Evolutionary conservation across 2,113 vertebrate genomes (phyloP), one percentile per base, ranked within the genome.

Genomic region (Polypterus senegalus): DNA sequence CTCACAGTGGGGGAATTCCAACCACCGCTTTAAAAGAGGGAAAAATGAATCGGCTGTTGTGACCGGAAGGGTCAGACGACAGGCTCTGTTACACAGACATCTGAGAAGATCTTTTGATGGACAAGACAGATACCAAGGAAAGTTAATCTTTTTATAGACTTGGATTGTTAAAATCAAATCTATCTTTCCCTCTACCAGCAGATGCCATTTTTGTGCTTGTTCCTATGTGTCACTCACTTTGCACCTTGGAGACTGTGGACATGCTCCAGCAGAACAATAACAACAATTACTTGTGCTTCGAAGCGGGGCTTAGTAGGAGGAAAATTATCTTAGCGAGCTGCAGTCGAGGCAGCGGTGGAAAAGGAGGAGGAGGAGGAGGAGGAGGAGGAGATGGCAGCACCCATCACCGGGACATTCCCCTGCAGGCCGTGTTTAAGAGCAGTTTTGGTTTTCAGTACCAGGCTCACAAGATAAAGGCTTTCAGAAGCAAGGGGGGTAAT

Each of bases 221-320:
- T 27, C 27, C 27, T 27, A 27, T 27, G 27, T 27, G 27, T 27
- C 27, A 27, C 27, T 27, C 27, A 27, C 5, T 57, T 51, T 51
- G 57, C 7, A 48, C 62, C 64, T 72, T 74, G 72, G 79, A 76
- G 73, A 73, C 71, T 5, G 80, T 61, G 54, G 63, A 68, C 62
- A 85, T 87, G 81, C 77, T 87, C 27, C 85, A 87, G 73, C 83
- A 84, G 70, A 87, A 87, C 55, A 87, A 87, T 74, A 87, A 87
- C 74, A 87, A 87, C 69, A 87, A 87, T 77, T 80, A 83, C 73
- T 78, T 77, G 9, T 87, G 83, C 67, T 74, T 85, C 62, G 77
- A 74, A 7, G 59, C 76, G 71, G 66, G 73, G 2, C 73, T 63
- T 57, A 69, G 70, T n/a, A 66, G 71, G 45, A 64, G 67, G 60